A percentile compares a stretch with the other conserved stretches of the same genome.
Evolutionary conservation across 2,797 vertebrate species (phyloP).

Genomic region (Phoxinus dragarum): DNA sequence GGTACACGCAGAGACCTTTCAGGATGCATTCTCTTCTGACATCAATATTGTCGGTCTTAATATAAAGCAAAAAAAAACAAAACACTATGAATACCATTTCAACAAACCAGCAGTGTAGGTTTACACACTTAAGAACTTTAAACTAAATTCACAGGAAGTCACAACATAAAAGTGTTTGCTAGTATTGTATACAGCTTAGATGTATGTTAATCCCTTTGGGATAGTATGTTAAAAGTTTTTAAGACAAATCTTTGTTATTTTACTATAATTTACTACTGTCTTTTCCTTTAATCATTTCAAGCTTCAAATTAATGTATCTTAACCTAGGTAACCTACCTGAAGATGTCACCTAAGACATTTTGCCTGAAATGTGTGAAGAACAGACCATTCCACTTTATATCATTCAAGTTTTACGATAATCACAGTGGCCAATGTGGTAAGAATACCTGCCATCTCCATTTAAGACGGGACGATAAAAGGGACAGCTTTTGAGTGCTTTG

Average conservation of each 20-base stretch:
- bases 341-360: slow-evolving; percentile 4
- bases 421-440: neutral
- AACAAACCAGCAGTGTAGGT: neutral
- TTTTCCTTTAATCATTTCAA: too few relatives aligned
- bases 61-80: slow-evolving; percentile 3
- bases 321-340: slow-evolving; percentile 2
- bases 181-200: neutral
- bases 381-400: slow-evolving; percentile 2
- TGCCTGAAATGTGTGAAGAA: neutral
- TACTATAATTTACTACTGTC: slow-evolving; percentile 1
- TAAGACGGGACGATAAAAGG: neutral
- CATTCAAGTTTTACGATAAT: neutral
- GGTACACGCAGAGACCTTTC: slow-evolving; percentile 20
- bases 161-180: neutral
- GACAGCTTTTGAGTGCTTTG: neutral
- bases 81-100: neutral
- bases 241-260: slow-evolving; percentile 5
- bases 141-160: slow-evolving; percentile 10
- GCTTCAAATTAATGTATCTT: too few relatives aligned
- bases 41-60: neutral
- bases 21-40: slow-evolving; percentile 33
- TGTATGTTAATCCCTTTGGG: neutral
- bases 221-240: neutral
- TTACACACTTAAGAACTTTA: slow-evolving; percentile 6
- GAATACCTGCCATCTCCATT: slow-evolving; percentile 1